phyloP scores from a whole-genome alignment of 2,888 invertebrate species.

The Leptinotarsa rubiginosa region DNA sequence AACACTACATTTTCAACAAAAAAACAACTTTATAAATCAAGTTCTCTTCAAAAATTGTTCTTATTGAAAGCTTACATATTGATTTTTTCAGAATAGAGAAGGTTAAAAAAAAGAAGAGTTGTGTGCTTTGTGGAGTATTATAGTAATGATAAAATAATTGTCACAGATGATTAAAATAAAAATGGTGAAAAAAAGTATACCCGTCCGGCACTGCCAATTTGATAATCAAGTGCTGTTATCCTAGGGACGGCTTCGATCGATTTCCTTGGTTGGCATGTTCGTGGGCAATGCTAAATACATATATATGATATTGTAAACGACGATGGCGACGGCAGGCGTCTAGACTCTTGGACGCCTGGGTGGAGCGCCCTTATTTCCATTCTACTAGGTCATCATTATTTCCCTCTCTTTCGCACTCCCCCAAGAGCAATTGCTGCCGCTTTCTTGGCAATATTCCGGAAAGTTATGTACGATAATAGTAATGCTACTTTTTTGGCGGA shows the following conservation, averaged over 20 bases:
- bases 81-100: no score
- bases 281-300: constrained; percentile 53
- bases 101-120: no score
- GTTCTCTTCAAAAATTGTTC: no score
- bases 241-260: constrained; percentile 31
- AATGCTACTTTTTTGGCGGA: background rate
- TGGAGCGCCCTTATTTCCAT: constrained; percentile 57
- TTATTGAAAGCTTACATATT: no score
- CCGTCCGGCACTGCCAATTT: constrained; percentile 14
- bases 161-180: no score
- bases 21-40: no score
- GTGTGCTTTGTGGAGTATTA: no score
- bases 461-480: constrained; percentile 1
- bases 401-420: constrained; percentile 30
- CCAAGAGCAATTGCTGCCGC: constrained; percentile 9
- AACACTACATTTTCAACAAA: no score
- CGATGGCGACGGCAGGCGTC: constrained; percentile 60
- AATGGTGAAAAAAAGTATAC: no score
- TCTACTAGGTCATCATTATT: constrained; percentile 58
- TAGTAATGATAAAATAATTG: no score
- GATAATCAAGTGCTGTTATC: constrained; percentile 38
- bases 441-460: background rate
- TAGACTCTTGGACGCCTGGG: constrained; percentile 64
- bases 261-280: constrained; percentile 52
- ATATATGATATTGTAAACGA: constrained; percentile 52